These are phyloP conservation scores for Eciton burchellii DNA, from an alignment of 1,140 invertebrate species.

Conservation along the genomic window DNA sequence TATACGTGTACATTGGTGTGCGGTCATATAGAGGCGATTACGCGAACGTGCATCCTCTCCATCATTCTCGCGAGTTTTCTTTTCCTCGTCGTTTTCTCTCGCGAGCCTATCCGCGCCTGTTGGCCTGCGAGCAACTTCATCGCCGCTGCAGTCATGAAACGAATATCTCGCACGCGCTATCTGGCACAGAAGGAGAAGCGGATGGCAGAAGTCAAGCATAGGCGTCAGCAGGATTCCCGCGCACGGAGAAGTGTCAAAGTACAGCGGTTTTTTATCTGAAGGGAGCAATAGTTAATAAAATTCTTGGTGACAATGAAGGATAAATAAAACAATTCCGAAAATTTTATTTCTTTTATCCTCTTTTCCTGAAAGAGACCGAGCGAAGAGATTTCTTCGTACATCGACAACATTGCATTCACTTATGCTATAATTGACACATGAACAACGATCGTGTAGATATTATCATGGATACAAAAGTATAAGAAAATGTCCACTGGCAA, in stretches of 20 bases:
- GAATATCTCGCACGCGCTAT: slow-evolving; percentile 63
- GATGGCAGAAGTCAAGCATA: slow-evolving; percentile 37
- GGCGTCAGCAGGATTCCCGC: slow-evolving; percentile 13
- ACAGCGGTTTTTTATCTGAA: neutral
- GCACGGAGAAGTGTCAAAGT: neutral
- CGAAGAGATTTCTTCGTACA: neutral
- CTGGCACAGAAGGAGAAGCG: slow-evolving; percentile 34
- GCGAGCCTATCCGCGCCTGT: slow-evolving; percentile 35
- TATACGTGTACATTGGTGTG: slow-evolving; percentile 26
- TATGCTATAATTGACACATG: neutral
- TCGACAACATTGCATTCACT: neutral
- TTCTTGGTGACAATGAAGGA: neutral
- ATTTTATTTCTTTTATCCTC: neutral
- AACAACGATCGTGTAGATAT: neutral
- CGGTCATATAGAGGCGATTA: slow-evolving; percentile 37
- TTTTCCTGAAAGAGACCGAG: neutral
- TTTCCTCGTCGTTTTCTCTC: slow-evolving; percentile 47
- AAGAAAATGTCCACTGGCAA: neutral
- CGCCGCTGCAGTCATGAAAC: slow-evolving; percentile 51
- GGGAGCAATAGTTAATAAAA: neutral
- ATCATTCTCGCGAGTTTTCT: slow-evolving; percentile 42
- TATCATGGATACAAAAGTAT: neutral
- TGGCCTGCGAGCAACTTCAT: slow-evolving; percentile 59
- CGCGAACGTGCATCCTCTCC: slow-evolving; percentile 47
- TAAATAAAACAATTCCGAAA: neutral